Evolutionary conservation across 2,797 vertebrate genomes (phyloP), one percentile per base, ranked within the genome.

Genomic region (Melanotaenia boesemani): DNA sequence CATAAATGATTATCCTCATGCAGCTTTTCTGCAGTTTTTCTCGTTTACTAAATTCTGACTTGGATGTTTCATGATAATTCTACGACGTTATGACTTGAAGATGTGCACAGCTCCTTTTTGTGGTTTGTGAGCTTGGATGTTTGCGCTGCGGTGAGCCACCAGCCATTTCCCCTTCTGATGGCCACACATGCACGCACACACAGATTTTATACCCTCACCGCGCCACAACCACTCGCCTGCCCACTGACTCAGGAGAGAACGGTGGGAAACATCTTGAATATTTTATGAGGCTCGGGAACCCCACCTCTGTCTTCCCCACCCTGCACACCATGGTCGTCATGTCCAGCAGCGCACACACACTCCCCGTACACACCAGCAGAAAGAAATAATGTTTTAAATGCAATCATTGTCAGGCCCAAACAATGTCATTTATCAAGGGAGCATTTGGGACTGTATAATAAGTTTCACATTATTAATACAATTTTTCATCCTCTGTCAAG

Each of bases 391-490:
- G 96, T 98, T 98, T 98, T 98, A 98, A 98, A 98, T 96, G 97
- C 96, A 98, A 98, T 98, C 97, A 97, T 98, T 98, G 97, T 98
- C 97, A 98, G 96, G 95, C 95, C 95, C 95, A 96, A 98, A 98
- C 96, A 97, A 98, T 97, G 97, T 97, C 96, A 98, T 98, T 98
- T 97, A 98, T 98, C 97, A 98, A 97, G 96, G 97, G 96, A 97
- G 96, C 96, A 94, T 97, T 98, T 98, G 96, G 96, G 97, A 97
- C 96, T 97, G 96, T 97, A 97, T 98, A 98, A 98, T 98, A 98
- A 97, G 97, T 98, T 98, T 98, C 97, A 97, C 96, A 97, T 95
- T 98, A 98, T 98, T 98, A 98, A 98, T 98, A 98, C 96, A 97
- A 98, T 98, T 98, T 98, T 98, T 98, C 97, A 98, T 98, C 97